Evolutionary conservation across 2,113 vertebrate genomes (phyloP), one percentile per base, ranked within the genome.

Genomic region (Marmota flaviventris): DNA sequence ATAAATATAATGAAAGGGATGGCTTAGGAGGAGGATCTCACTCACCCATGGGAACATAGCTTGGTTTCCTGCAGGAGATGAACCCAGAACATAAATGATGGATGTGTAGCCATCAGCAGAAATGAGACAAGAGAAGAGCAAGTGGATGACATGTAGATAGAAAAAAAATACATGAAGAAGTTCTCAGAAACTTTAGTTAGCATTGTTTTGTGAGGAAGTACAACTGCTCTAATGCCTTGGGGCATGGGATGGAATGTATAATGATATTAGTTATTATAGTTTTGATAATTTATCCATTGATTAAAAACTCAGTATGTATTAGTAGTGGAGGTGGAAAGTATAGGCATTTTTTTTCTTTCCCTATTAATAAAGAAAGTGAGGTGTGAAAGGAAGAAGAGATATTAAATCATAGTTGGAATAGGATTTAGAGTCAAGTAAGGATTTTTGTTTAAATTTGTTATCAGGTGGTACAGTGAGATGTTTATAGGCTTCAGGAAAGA

Each of bases 361-460:
- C 4, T 27, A 14, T 51, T 24, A 27, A 79, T 77, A 53, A 65
- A 39, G 16, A 81, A 45, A 32, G 51, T 37, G n/a, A 91, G 5
- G 61, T 96, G n/a, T 63, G n/a, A 77, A 45, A 14, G 29, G n/a
- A 69, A 83, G 61, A 83, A 69, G 45, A 88, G 61, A 93, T 70
- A 61, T 5, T 82, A 39, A 18, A 53, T 18, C 29, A 39, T 39
- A 56, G 4, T 83, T 77, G 42, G 56, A 65, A 51, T 18, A 91
- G 73, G 65, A 65, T 20, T 22, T 58, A 93, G 75, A 75, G 42
- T 84, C 25, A 42, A 82, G 4, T 65, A 10, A 93, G 8, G 10
- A 45, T 22, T 85, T 95, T 85, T 75, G 32, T 45, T 92, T 91
- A 39, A 45, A 65, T 86, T 89, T 76, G 24, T 91, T 91, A 86